Conservation (phyloP, 2,113 vertebrate species). For the Pomatorhinus ruficollis region DNA sequence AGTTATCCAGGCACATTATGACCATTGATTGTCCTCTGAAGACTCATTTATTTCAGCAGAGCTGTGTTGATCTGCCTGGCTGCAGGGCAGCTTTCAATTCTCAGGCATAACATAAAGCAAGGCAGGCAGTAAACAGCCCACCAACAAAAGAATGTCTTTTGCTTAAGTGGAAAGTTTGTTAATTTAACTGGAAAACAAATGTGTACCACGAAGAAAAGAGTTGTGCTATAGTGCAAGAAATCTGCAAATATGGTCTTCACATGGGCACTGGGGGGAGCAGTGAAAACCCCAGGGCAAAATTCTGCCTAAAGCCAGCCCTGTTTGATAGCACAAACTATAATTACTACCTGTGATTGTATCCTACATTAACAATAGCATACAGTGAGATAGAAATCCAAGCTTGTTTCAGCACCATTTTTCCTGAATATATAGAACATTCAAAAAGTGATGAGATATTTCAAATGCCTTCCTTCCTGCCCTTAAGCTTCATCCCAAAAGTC, state of each 20-base stretch:
- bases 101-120: neutral
- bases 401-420: neutral
- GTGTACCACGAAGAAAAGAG: neutral
- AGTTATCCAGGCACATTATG: neutral
- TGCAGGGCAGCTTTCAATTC: neutral
- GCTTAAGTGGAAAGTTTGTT: neutral
- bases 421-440: neutral
- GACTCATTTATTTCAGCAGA: neutral
- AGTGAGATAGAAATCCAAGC: neutral
- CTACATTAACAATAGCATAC: neutral
- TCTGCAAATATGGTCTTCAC: neutral
- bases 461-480: neutral
- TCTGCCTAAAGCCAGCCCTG: neutral
- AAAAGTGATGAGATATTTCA: neutral
- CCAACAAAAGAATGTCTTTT: neutral
- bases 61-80: neutral
- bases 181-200: neutral
- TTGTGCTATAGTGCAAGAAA: neutral
- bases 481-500: neutral
- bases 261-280: neutral
- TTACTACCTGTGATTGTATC: neutral
- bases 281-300: neutral
- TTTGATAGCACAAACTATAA: neutral
- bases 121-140: neutral
- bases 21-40: slow-evolving; percentile 30